Percentiles rank a stretch among this genome's conserved stretches.
These are phyloP conservation scores for Sebastes flavidus DNA, from an alignment of 2,797 vertebrate genomes.

Conservation along the genomic window DNA sequence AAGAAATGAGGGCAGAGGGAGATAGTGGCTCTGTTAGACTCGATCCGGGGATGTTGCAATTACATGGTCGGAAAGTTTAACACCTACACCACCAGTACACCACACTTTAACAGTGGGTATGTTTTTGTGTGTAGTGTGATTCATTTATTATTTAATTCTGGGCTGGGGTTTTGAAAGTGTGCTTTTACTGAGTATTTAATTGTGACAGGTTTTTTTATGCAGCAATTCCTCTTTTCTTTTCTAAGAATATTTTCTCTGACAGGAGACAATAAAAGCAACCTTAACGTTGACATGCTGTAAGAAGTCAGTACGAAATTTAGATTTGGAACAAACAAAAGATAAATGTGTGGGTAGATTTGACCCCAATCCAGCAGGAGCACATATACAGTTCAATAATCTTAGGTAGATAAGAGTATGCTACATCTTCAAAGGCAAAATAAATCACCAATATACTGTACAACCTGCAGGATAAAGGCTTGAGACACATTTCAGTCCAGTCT, in stretches of 20 bases:
- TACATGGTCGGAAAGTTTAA: too few species aligned
- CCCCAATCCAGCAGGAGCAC: background rate
- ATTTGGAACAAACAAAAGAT: background rate
- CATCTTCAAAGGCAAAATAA: background rate
- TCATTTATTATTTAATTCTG: too few species aligned
- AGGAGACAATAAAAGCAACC: background rate
- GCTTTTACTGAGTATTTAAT: too few species aligned
- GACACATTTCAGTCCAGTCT: background rate
- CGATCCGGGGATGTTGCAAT: too few species aligned
- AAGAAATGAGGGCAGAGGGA: too few species aligned
- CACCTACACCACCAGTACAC: too few species aligned
- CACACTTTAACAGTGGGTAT: too few species aligned
- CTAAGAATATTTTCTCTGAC: background rate
- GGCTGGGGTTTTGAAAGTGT: too few species aligned
- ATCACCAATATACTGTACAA: background rate
- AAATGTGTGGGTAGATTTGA: background rate
- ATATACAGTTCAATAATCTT: background rate
- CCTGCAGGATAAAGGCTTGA: background rate
- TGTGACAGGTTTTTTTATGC: too few species aligned
- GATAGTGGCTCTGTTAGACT: too few species aligned
- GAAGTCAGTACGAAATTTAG: background rate
- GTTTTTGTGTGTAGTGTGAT: too few species aligned
- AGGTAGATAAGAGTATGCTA: background rate
- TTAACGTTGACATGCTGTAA: background rate
- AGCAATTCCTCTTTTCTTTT: background rate